phyloP scores from a whole-genome alignment of 1,140 invertebrate genomes.

The Druon quercuslanigerum region DNA sequence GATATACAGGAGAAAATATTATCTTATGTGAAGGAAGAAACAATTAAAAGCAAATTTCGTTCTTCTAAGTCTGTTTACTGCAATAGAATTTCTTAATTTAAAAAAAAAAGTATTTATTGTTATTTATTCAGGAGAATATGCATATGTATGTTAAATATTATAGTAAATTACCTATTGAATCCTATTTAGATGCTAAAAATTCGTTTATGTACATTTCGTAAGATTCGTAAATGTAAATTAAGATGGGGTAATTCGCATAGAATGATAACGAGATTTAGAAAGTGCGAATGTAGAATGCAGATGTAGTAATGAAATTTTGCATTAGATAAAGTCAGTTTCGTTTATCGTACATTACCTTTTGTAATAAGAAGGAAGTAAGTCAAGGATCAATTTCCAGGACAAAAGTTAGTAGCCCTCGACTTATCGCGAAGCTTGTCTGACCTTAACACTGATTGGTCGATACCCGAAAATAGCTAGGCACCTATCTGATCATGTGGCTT shows the following conservation, averaged over 20 bases:
- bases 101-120: too few relatives aligned
- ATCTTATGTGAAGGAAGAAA: too few relatives aligned
- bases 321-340: not conserved
- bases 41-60: too few relatives aligned
- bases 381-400: constrained; percentile 63
- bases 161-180: too few relatives aligned
- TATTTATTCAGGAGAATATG: too few relatives aligned
- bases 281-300: not conserved
- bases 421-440: constrained; percentile 62
- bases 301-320: not conserved
- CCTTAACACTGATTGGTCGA: constrained; percentile 72
- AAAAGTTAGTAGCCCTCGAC: constrained; percentile 55
- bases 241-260: not conserved
- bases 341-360: constrained; percentile 46
- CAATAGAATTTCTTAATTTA: too few relatives aligned
- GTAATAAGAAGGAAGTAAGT: constrained; percentile 58
- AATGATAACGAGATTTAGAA: not conserved
- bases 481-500: constrained; percentile 59
- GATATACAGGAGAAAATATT: too few relatives aligned
- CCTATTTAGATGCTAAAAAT: too few relatives aligned
- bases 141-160: too few relatives aligned
- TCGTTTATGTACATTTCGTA: too few relatives aligned
- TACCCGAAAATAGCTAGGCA: constrained; percentile 69
- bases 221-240: not conserved
- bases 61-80: too few relatives aligned